Evolutionary conservation across 2,113 vertebrate genomes (phyloP).

Genomic region (Sapajus apella): DNA sequence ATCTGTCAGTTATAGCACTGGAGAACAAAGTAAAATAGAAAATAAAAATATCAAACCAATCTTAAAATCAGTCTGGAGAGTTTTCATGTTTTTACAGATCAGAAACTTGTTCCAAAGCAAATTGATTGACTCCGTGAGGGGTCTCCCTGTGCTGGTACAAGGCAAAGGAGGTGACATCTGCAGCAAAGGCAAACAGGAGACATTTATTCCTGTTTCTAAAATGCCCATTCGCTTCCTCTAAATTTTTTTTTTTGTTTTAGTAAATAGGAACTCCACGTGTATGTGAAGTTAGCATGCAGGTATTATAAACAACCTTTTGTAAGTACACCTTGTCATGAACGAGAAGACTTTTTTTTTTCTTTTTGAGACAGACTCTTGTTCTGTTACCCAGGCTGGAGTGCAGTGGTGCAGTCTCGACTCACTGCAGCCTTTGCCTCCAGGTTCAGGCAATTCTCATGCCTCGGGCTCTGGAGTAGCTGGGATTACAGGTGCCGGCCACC

Average conservation of each 20-base stretch:
- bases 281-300: background rate
- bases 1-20: background rate
- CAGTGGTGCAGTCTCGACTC: too few relatives aligned
- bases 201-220: fast-evolving
- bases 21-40: background rate
- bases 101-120: background rate
- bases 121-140: background rate
- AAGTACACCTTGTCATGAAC: background rate
- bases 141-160: too few relatives aligned
- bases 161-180: background rate
- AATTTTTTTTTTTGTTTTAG: background rate
- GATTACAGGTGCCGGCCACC: too few relatives aligned
- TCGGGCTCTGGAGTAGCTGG: too few relatives aligned
- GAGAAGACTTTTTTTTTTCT: background rate
- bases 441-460: too few relatives aligned
- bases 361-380: too few relatives aligned
- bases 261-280: background rate
- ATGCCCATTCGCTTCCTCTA: background rate
- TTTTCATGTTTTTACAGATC: background rate
- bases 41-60: background rate
- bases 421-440: too few relatives aligned
- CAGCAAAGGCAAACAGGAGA: background rate
- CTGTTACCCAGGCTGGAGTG: too few relatives aligned
- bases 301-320: background rate
- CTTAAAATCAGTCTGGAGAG: background rate